Base-by-base conservation (phyloP, 2,797 vertebrate genomes). In the Argyrosomus regius region DNA sequence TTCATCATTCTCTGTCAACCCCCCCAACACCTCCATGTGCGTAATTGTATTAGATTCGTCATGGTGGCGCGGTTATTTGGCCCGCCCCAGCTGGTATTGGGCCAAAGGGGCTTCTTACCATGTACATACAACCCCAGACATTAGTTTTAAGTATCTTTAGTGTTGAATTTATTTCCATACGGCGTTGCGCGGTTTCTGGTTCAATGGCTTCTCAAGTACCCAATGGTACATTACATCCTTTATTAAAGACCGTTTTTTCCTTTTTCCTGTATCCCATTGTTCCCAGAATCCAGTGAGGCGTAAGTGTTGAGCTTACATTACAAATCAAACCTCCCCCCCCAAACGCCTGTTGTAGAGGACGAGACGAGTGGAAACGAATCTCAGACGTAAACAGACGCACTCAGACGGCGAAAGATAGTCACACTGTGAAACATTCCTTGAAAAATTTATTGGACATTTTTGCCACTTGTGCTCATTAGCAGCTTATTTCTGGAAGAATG, bases 31-130 rank as follows among this genome's bases (percentile, higher is more conserved):
- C 86, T 88, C 87, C 5, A 46, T 89, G 78, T 78, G 87, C 76
- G 83, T 90, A 88, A 92, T 81, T 94, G 91, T 91, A 87, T 94
- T 92, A 92, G 84, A 93, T 93, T 92, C 61, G 92, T 91, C 89
- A 93, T 39, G 82, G 87, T 84, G 88, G 77, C 43, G 68, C 57
- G 48, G 77, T 86, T 85, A 83, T 88, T 78, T 81, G 84, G 74
- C 72, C 65, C 57, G 28, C 72, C 84, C 64, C 90, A 74, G 76
- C 87, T 81, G 81, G 75, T 84, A 43, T 46, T 9, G 62, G 78
- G 64, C 82, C 87, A 87, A 61, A 87, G 84, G 35, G 84, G 62
- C 65, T 69, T 84, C 80, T 89, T 78, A 87, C 72, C 70, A 49
- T 67, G 69, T 80, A 80, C 86, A 75, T 78, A 75, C 78, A 83